Evolutionary conservation across 1,140 invertebrate species (phyloP).

Genomic region (Drosophila pseudoobscura): DNA sequence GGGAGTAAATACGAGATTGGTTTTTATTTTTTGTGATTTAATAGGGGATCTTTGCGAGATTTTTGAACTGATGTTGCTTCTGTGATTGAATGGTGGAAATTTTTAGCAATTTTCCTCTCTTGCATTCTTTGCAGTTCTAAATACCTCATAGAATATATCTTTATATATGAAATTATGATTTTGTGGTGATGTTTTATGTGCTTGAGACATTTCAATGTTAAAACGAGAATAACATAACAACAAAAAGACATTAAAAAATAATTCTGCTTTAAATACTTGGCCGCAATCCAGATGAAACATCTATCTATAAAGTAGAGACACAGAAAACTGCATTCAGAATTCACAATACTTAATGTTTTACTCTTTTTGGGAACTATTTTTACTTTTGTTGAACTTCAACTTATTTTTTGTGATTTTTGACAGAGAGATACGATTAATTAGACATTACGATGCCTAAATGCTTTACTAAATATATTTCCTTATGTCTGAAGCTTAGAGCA

Average conservation of each 20-base stretch:
- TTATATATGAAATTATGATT: background rate
- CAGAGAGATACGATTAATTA: background rate
- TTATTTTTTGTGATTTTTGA: conserved; percentile 1
- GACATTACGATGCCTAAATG: background rate
- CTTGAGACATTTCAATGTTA: conserved; percentile 35
- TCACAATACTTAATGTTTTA: conserved; percentile 8
- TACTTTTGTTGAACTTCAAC: conserved; percentile 11
- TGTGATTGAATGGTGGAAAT: too few species aligned
- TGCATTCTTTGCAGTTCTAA: too few species aligned
- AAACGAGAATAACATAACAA: conserved; percentile 10
- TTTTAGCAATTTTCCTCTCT: too few species aligned
- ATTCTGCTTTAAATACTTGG: conserved; percentile 12
- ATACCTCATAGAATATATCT: background rate
- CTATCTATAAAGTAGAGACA: background rate
- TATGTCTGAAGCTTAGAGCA: too few species aligned
- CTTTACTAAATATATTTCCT: too few species aligned
- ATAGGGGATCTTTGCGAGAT: too few species aligned
- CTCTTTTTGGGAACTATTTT: background rate
- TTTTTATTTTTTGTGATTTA: too few species aligned
- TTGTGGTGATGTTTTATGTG: conserved; percentile 13
- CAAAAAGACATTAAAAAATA: conserved; percentile 12
- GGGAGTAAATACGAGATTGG: background rate
- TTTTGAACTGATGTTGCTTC: too few species aligned
- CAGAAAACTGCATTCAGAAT: conserved; percentile 14
- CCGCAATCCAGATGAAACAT: conserved; percentile 5